Conservation (phyloP, 2,797 vertebrate species). For the Phrynocephalus vlangalii region DNA sequence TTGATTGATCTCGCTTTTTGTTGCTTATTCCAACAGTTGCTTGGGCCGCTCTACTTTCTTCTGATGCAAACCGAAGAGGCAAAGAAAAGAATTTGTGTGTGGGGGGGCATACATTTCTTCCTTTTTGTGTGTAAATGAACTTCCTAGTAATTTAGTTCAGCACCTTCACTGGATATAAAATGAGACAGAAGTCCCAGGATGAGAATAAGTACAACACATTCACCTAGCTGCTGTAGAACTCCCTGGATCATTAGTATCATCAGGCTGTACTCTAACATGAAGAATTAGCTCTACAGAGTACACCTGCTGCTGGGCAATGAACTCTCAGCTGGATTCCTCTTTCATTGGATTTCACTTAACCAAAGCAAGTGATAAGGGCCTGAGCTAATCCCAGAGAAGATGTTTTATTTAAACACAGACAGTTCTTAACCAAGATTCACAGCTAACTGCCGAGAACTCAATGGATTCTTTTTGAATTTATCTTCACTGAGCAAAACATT, state of each 20-base stretch:
- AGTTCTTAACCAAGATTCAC: conserved; percentile 40
- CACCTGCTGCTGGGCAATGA: conserved; percentile 22
- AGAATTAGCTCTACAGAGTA: conserved; percentile 25
- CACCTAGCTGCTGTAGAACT: not conserved
- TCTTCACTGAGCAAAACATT: not conserved
- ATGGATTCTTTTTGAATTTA: not conserved
- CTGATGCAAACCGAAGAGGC: not conserved
- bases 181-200: not conserved
- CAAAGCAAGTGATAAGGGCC: conserved; percentile 10
- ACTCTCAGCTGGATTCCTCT: conserved; percentile 29
- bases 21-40: not conserved
- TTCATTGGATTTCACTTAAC: conserved; percentile 49
- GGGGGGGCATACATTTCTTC: not conserved
- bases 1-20: not conserved
- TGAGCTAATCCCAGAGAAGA: conserved; percentile 32
- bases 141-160: not conserved
- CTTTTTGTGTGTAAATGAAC: not conserved
- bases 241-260: not conserved
- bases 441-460: conserved; percentile 9
- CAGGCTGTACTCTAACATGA: conserved; percentile 1
- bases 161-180: conserved; percentile 18
- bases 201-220: not conserved
- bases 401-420: conserved; percentile 36
- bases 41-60: not conserved
- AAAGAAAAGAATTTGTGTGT: not conserved